Base-by-base conservation (phyloP, 2,888 invertebrate species). In the Scaptomyza polygonia region DNA sequence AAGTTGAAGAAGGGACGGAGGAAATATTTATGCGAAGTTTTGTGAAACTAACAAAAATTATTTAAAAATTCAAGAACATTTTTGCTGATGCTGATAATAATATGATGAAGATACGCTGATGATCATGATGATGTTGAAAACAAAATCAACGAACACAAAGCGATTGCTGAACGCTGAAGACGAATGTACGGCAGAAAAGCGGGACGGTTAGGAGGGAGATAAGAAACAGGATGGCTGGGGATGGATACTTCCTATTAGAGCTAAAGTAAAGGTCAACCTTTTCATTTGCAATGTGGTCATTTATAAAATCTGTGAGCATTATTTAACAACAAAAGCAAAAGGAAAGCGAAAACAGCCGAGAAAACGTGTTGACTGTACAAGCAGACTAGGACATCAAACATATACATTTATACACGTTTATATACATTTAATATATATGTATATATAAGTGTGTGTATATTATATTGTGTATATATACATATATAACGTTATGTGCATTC, bases 221-320 rank as follows among this genome's bases (percentile, higher is more conserved):
- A 8, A 18, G 30, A 7, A n/a, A 9, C 21, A 16, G 39, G 29
- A 21, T 16, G 29, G 21, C 14, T 14, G 12, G 16, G 11, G 8
- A 18, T 27, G 43, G n/a, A 18, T 39, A 42, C 67, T 65, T 72
- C 67, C 71, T 85, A 69, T 81, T 85, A 75, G 1, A 16, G 63
- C 71, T 69, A 64, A 55, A 86, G 66, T 62, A 88, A 87, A 88
- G 84, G 84, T 84, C 86, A 88, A 82, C 77, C 75, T 82, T 55
- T 78, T 67, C 88, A 81, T 88, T 81, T 81, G 68, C 72, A 72
- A 52, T 77, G 34, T 72, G 88, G 86, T 88, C 89, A 85, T 85
- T 88, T 85, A 87, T 88, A 85, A 85, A 88, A 88, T 88, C 89
- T 82, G 71, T 62, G 42, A 66, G 85, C 81, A 79, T 81, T 87